Conservation (phyloP, 2,888 invertebrate species). For the Macrophya annulata region DNA sequence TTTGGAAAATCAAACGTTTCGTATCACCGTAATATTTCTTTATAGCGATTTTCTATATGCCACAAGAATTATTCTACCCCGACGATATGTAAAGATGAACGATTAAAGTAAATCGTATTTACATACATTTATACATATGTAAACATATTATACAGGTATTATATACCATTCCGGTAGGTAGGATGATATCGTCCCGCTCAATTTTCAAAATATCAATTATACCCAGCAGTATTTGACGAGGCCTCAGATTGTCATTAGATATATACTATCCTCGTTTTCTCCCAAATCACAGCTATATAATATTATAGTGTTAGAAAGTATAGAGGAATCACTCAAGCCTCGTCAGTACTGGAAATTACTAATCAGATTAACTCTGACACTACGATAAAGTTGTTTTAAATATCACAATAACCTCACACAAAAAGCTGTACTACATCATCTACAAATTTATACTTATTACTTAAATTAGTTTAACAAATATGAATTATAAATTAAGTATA, state of each 20-base stretch:
- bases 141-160: neutral
- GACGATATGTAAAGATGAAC: neutral
- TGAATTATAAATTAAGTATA: constrained; percentile 44
- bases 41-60: neutral
- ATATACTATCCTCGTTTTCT: constrained; percentile 36
- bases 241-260: constrained; percentile 77
- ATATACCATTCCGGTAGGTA: constrained; percentile 18
- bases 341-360: constrained; percentile 67
- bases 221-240: constrained; percentile 78
- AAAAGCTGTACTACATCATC: constrained; percentile 72
- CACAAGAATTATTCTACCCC: constrained; percentile 2
- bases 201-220: constrained; percentile 72
- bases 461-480: constrained; percentile 48
- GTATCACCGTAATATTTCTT: constrained; percentile 21
- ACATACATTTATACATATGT: neutral
- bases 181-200: constrained; percentile 57
- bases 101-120: neutral
- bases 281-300: constrained; percentile 45
- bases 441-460: constrained; percentile 53
- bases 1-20: constrained; percentile 69
- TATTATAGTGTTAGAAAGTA: constrained; percentile 44
- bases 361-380: constrained; percentile 57
- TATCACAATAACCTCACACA: constrained; percentile 79
- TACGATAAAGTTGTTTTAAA: constrained; percentile 67
- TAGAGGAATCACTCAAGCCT: constrained; percentile 72